These are phyloP conservation scores for Druceiella hillmani DNA, from an alignment of 2,888 invertebrate species.

Conservation along the genomic window DNA sequence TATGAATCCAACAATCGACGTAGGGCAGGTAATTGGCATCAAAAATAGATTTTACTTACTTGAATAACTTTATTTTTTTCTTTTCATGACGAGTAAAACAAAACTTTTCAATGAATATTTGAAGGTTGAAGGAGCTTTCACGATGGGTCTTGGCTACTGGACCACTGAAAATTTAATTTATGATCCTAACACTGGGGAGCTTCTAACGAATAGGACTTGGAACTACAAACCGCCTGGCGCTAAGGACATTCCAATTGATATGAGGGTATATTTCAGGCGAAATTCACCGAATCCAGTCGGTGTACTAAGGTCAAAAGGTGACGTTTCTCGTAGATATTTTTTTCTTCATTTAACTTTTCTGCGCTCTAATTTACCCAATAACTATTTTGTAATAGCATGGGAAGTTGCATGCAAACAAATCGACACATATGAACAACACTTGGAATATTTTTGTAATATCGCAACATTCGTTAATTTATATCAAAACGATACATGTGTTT, in stretches of 20 bases:
- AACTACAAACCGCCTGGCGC: slow-evolving; percentile 65
- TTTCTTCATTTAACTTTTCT: not conserved
- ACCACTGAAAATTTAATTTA: slow-evolving; percentile 60
- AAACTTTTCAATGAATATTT: not conserved
- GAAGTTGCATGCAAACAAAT: not conserved
- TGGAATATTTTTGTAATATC: no score
- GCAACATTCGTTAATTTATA: no score
- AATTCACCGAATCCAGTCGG: slow-evolving; percentile 58
- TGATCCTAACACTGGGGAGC: slow-evolving; percentile 50
- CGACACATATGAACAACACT: no score
- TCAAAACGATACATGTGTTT: no score
- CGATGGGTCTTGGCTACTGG: slow-evolving; percentile 68
- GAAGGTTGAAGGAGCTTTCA: slow-evolving; percentile 64
- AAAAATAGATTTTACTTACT: not conserved
- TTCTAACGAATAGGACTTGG: slow-evolving; percentile 69
- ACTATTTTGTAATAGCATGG: not conserved
- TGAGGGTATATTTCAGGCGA: slow-evolving; percentile 55
- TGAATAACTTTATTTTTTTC: slow-evolving; percentile 1
- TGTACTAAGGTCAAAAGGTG: slow-evolving; percentile 66
- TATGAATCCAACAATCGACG: slow-evolving; percentile 60
- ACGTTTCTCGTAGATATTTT: slow-evolving; percentile 18
- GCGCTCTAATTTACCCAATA: not conserved
- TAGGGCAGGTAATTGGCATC: slow-evolving; percentile 52
- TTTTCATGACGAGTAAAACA: not conserved
- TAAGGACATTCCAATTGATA: slow-evolving; percentile 65